Evolutionary conservation across 2,888 invertebrate genomes (phyloP).

Genomic region (Cylloceria caligata): DNA sequence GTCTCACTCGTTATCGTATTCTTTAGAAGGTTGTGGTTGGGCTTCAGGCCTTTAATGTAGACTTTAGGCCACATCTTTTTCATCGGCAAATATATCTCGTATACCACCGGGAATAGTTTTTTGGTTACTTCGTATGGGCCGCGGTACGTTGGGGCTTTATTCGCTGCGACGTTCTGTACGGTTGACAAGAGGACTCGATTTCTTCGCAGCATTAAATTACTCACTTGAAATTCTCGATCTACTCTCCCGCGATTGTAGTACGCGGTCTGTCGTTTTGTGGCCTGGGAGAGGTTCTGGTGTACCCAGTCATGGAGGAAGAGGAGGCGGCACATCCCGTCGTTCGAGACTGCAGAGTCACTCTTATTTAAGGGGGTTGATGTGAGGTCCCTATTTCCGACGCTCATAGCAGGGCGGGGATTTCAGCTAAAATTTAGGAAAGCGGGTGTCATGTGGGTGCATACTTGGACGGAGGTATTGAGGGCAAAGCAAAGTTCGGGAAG

Average conservation of each 20-base stretch:
- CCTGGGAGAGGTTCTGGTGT: background rate
- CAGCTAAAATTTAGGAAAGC: constrained; percentile 73
- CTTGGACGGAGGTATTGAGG: constrained; percentile 71
- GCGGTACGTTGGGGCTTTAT: too few relatives aligned
- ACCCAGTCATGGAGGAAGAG: background rate
- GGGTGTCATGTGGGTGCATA: constrained; percentile 73
- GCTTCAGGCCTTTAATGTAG: background rate
- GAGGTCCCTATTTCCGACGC: too few relatives aligned
- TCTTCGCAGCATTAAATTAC: background rate
- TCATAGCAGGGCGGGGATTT: constrained; percentile 55
- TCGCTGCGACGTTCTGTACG: too few relatives aligned
- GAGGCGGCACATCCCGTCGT: background rate
- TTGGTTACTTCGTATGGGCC: background rate
- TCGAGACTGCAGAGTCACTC: background rate
- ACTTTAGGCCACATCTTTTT: background rate
- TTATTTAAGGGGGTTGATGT: too few relatives aligned
- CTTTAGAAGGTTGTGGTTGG: too few relatives aligned
- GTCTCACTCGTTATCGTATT: too few relatives aligned
- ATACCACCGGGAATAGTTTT: background rate
- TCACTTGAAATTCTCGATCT: background rate
- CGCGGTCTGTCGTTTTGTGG: background rate
- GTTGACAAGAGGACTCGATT: constrained; percentile 5
- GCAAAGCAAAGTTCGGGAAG: constrained; percentile 73
- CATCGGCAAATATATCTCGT: background rate
- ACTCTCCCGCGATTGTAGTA: background rate